These are phyloP conservation scores for Dicranocentrus wangi DNA, from an alignment of 2,888 invertebrate genomes.

Conservation along the genomic window DNA sequence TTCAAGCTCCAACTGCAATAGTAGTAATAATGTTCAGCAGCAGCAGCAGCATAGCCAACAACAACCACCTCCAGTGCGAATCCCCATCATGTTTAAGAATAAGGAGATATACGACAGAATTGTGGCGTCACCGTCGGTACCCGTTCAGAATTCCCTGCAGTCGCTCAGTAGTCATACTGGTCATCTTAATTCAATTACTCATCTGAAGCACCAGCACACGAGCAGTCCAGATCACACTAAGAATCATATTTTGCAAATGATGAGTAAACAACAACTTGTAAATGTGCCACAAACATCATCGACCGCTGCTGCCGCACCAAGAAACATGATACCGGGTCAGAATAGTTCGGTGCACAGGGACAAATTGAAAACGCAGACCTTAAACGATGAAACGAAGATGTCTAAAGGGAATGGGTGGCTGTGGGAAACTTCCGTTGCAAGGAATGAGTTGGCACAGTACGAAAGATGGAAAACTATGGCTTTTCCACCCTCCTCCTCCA, in stretches of 20 bases:
- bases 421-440: background rate
- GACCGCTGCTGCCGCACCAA: too few relatives aligned
- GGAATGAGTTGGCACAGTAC: background rate
- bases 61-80: background rate
- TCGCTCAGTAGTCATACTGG: background rate
- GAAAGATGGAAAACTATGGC: background rate
- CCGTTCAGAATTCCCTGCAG: too few relatives aligned
- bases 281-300: background rate
- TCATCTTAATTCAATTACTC: background rate
- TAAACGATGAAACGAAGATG: background rate
- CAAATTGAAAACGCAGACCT: background rate
- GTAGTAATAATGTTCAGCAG: background rate
- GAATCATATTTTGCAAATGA: background rate
- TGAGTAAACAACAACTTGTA: background rate
- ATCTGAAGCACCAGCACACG: background rate
- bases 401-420: background rate
- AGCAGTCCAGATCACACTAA: background rate
- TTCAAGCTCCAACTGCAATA: background rate
- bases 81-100: slow-evolving; percentile 8
- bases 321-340: too few relatives aligned
- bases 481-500: background rate
- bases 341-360: background rate
- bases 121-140: background rate
- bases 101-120: slow-evolving; percentile 24
- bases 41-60: background rate